Percentiles rank a stretch among this genome's conserved stretches.
Evolutionary conservation across 2,888 invertebrate species (phyloP).

Genomic region (Prionchulus punctatus): DNA sequence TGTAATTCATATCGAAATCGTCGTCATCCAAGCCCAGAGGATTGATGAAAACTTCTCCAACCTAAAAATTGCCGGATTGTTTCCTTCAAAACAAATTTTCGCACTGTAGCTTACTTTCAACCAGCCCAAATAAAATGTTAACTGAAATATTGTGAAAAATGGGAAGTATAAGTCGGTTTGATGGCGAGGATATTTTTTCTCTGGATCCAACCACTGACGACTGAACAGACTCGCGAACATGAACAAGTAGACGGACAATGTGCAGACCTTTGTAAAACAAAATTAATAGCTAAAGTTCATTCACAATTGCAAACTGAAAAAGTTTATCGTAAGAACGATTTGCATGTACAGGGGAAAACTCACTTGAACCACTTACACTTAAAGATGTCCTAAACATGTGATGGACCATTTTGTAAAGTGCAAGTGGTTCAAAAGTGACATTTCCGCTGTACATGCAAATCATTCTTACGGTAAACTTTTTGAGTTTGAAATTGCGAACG

Average conservation of each 20-base stretch:
- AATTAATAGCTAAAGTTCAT: no score
- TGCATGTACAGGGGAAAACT: neutral
- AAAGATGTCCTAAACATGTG: no score
- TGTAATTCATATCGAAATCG: slow-evolving; percentile 1
- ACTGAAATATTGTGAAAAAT: neutral
- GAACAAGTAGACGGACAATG: slow-evolving; percentile 1
- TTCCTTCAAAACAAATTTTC: neutral
- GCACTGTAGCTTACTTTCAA: neutral
- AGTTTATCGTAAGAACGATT: neutral
- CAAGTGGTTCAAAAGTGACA: no score
- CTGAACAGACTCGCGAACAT: neutral
- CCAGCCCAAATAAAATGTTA: slow-evolving; percentile 1
- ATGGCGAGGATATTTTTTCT: neutral
- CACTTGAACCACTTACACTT: no score
- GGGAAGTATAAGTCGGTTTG: neutral
- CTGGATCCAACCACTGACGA: neutral
- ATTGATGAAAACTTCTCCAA: neutral
- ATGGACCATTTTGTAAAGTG: no score
- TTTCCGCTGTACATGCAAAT: no score
- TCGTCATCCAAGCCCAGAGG: slow-evolving; percentile 1
- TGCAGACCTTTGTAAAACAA: no score
- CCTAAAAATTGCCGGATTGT: neutral
- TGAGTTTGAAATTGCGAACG: no score
- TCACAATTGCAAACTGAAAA: neutral
- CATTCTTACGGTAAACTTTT: no score